These are phyloP conservation scores for Cardiocondyla obscurior DNA, from an alignment of 1,140 invertebrate species.

Conservation along the genomic window DNA sequence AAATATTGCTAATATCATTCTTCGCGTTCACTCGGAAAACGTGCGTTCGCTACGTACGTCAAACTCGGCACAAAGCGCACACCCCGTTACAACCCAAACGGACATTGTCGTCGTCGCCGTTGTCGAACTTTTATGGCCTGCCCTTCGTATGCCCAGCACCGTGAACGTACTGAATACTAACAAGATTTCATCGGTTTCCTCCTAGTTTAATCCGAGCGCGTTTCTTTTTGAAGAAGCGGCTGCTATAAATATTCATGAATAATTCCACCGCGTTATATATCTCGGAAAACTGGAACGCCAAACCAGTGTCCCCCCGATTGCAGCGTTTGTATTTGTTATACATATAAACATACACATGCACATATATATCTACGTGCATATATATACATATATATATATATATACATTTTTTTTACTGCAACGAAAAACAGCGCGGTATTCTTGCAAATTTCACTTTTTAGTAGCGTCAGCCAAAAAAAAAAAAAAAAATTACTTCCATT, in stretches of 20 bases:
- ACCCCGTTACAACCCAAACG: slow-evolving; percentile 29
- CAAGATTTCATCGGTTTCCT: slow-evolving; percentile 47
- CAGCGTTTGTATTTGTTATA: slow-evolving; percentile 14
- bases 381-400: background rate
- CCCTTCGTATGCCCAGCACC: slow-evolving; percentile 32
- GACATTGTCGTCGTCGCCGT: slow-evolving; percentile 2
- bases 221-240: slow-evolving; percentile 44
- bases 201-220: slow-evolving; percentile 41
- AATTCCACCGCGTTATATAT: background rate
- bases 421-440: background rate
- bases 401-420: background rate
- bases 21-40: slow-evolving; percentile 13
- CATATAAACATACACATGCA: background rate
- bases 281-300: slow-evolving; percentile 19
- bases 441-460: background rate
- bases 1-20: slow-evolving; percentile 66
- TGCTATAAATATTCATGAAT: slow-evolving; percentile 53
- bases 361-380: background rate
- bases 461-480: too few species aligned
- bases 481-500: background rate
- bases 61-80: slow-evolving; percentile 20
- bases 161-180: slow-evolving; percentile 44
- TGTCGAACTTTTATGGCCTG: slow-evolving; percentile 36
- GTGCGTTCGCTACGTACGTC: slow-evolving; percentile 21
- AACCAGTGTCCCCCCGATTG: background rate